These are phyloP conservation scores for Pluvialis apricaria DNA, from an alignment of 2,113 vertebrate genomes.

Conservation along the genomic window DNA sequence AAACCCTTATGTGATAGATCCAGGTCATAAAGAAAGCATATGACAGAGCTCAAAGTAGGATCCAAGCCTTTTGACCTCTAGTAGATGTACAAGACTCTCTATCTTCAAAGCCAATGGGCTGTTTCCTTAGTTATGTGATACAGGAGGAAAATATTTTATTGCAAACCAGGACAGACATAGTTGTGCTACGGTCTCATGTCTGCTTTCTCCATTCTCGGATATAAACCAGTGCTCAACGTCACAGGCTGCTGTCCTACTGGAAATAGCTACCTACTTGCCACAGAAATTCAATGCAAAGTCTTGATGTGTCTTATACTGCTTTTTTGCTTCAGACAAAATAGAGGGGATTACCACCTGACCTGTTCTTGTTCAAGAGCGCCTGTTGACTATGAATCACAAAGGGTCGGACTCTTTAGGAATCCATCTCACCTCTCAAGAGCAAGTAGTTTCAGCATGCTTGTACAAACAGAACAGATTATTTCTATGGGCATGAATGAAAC, in stretches of 20 bases:
- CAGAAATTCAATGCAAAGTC: neutral
- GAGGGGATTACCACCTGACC: neutral
- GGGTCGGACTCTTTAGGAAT: neutral
- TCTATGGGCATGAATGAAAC: neutral
- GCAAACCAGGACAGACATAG: neutral
- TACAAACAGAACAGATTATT: neutral
- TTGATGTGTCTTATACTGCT: neutral
- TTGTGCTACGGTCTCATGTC: neutral
- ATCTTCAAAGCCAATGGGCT: neutral
- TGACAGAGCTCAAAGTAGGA: neutral
- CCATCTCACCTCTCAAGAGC: neutral
- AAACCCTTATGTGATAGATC: neutral
- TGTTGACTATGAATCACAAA: neutral
- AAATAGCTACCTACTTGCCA: neutral
- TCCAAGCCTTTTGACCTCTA: neutral
- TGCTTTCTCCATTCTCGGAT: neutral
- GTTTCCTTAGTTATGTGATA: neutral
- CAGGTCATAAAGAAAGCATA: neutral
- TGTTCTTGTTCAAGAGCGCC: neutral
- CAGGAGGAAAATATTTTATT: neutral
- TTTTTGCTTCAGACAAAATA: neutral
- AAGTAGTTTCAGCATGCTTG: neutral
- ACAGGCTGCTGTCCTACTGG: neutral
- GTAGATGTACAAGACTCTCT: neutral
- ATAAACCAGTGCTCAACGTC: neutral